These are phyloP conservation scores for Tetranychus cinnabarinus DNA, from an alignment of 1,140 invertebrate species.

Conservation along the genomic window DNA sequence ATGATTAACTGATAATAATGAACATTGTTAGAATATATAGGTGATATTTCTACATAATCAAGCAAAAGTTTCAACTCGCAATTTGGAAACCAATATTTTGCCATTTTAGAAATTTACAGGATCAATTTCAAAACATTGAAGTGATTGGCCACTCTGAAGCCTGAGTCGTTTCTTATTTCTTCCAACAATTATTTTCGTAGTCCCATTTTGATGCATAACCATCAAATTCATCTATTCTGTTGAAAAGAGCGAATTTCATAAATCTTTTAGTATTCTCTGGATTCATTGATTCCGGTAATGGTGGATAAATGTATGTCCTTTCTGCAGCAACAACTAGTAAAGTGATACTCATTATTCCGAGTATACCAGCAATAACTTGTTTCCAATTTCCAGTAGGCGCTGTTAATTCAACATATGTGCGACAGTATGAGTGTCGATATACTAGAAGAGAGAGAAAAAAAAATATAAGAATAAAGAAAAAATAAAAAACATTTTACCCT, in stretches of 20 bases:
- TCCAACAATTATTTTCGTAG: conserved; percentile 33
- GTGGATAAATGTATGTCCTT: conserved; percentile 38
- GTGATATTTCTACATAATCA: too few species aligned
- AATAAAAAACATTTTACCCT: too few species aligned
- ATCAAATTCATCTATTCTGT: conserved; percentile 48
- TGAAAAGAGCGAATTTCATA: conserved; percentile 48
- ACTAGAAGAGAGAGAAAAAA: conserved; percentile 22
- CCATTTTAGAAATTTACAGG: too few species aligned
- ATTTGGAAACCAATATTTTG: too few species aligned
- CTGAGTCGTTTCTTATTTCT: conserved; percentile 16
- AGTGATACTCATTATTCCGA: conserved; percentile 28
- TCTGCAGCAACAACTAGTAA: conserved; percentile 8
- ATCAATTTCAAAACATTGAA: too few species aligned
- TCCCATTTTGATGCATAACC: conserved; percentile 36
- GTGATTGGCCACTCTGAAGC: too few species aligned
- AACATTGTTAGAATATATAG: too few species aligned
- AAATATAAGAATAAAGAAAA: neutral
- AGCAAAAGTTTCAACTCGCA: too few species aligned
- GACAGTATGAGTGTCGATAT: conserved; percentile 72
- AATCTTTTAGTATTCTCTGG: conserved; percentile 48
- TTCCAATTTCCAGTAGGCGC: conserved; percentile 78
- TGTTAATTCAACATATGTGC: conserved; percentile 70
- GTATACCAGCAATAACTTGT: conserved; percentile 32
- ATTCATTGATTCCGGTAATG: conserved; percentile 42
- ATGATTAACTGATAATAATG: too few species aligned